Evolutionary conservation across 2,113 vertebrate species (phyloP).

Genomic region (Catharus fuscescens): DNA sequence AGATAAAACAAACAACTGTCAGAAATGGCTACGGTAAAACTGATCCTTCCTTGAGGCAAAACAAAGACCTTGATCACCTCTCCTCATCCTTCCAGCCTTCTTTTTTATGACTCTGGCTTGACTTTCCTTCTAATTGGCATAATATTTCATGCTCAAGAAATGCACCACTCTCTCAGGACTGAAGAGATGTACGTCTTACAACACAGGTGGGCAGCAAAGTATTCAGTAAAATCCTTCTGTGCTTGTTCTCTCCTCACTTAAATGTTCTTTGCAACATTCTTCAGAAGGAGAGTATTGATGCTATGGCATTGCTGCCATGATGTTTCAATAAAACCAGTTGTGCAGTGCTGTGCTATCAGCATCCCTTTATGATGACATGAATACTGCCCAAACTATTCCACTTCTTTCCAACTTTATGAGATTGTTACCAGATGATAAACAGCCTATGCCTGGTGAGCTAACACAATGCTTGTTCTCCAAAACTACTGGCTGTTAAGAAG

Average conservation of each 20-base stretch:
- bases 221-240: neutral
- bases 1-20: slow-evolving; percentile 21
- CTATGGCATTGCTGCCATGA: neutral
- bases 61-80: neutral
- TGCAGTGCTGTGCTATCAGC: neutral
- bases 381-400: neutral
- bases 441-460: neutral
- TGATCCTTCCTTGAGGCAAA: slow-evolving; percentile 19
- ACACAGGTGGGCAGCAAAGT: neutral
- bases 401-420: neutral
- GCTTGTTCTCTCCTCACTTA: too few species aligned
- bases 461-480: neutral
- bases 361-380: neutral
- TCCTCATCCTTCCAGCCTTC: neutral
- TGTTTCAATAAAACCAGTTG: neutral
- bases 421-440: neutral
- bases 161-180: neutral
- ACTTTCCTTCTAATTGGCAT: neutral
- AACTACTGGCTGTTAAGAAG: neutral
- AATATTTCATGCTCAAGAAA: neutral
- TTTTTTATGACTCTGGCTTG: neutral
- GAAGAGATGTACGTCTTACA: neutral
- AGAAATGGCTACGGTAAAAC: neutral
- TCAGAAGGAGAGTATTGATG: neutral
- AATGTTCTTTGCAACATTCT: neutral